A percentile compares a stretch with the other conserved stretches of the same genome.
phyloP scores from a whole-genome alignment of 2,113 vertebrate species.

The Phaetusa simplex region DNA sequence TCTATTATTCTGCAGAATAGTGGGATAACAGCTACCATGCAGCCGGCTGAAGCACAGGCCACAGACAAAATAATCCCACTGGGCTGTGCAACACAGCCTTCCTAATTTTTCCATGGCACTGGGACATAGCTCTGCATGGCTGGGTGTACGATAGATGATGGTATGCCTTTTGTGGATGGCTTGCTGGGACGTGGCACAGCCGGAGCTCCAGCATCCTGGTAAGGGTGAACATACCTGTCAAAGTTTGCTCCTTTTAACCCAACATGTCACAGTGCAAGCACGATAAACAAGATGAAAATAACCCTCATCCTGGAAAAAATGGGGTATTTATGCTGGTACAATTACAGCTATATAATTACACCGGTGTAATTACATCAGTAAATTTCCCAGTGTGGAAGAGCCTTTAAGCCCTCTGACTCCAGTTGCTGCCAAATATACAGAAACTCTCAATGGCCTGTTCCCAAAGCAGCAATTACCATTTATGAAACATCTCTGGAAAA shows the following conservation, averaged over 20 bases:
- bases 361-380: background rate
- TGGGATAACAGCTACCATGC: background rate
- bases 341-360: background rate
- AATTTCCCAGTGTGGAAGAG: background rate
- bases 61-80: background rate
- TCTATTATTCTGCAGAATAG: background rate
- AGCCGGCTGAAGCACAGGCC: background rate
- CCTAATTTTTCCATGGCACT: rapidly evolving
- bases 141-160: background rate
- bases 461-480: background rate
- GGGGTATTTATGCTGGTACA: background rate
- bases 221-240: background rate
- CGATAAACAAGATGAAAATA: rapidly evolving
- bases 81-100: background rate
- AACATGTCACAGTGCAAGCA: background rate
- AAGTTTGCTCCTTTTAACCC: background rate
- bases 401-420: background rate
- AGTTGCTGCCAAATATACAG: background rate
- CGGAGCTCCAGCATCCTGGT: rapidly evolving
- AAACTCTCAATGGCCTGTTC: background rate
- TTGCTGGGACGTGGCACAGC: background rate
- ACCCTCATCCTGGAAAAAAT: background rate
- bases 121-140: rapidly evolving
- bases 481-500: background rate
- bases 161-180: background rate